A percentile compares a stretch with the other conserved stretches of the same genome.
phyloP scores from a whole-genome alignment of 2,888 invertebrate species.

The Aethes cnicana region DNA sequence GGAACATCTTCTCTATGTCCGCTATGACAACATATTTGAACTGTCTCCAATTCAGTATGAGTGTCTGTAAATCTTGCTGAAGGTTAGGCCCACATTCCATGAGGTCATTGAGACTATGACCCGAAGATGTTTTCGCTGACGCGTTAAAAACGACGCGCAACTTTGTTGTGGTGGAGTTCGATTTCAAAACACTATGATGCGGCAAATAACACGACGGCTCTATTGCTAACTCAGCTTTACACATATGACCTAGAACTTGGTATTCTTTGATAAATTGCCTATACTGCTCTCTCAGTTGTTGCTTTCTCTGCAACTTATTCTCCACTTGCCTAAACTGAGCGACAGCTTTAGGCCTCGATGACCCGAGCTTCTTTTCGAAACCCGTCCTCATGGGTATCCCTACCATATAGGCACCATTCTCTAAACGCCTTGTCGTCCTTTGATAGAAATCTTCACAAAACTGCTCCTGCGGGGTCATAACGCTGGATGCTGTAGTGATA shows the following conservation, averaged over 20 bases:
- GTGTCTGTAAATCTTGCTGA: conserved; percentile 1
- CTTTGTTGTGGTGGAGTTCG: neutral
- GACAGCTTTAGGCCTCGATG: conserved; percentile 15
- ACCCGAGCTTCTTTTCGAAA: conserved; percentile 1
- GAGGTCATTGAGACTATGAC: conserved; percentile 15
- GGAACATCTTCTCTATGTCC: conserved; percentile 18
- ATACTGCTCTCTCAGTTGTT: neutral
- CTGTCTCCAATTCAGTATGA: conserved; percentile 1
- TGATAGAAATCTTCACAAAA: neutral
- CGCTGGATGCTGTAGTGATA: too few species aligned
- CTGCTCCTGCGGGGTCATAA: neutral
- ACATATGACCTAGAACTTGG: conserved; percentile 1
- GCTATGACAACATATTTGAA: conserved; percentile 12
- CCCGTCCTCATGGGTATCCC: conserved; percentile 4
- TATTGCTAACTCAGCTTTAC: neutral
- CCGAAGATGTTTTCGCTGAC: conserved; percentile 1
- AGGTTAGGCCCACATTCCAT: conserved; percentile 25
- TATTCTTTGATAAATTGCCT: conserved; percentile 8
- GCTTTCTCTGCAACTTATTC: conserved; percentile 1
- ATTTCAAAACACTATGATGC: neutral
- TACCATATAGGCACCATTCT: neutral
- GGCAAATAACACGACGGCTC: conserved; percentile 1
- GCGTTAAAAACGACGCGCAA: conserved; percentile 19
- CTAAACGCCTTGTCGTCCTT: neutral
- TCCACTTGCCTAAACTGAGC: conserved; percentile 20